Percentiles rank a stretch among this genome's conserved stretches.
Evolutionary conservation across 1,140 invertebrate species (phyloP).

Genomic region (Drosophila mojavensis): DNA sequence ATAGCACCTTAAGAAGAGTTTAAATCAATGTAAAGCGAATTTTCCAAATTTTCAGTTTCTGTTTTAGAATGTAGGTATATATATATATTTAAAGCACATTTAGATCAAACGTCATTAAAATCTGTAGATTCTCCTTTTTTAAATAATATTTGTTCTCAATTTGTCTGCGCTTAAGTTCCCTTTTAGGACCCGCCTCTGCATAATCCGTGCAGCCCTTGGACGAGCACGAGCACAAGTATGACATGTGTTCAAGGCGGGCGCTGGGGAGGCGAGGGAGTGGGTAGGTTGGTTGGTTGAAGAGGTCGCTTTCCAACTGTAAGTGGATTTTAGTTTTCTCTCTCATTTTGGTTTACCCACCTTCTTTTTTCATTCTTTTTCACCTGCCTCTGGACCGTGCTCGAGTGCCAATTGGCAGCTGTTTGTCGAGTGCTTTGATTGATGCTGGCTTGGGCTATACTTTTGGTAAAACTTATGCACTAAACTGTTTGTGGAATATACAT

Average conservation of each 20-base stretch:
- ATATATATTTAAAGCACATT: background rate
- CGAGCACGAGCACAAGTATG: constrained; percentile 13
- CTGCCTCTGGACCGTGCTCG: constrained; percentile 39
- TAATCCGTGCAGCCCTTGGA: background rate
- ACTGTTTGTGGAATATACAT: background rate
- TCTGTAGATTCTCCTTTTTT: background rate
- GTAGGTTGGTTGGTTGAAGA: background rate
- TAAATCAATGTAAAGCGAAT: constrained; percentile 23
- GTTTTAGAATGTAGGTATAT: background rate
- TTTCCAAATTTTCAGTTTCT: background rate
- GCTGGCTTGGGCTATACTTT: constrained; percentile 19
- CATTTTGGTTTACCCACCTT: background rate
- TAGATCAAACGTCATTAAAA: background rate
- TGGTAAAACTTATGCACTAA: constrained; percentile 47
- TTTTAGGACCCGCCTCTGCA: background rate
- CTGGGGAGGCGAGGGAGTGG: background rate
- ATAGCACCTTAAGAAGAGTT: constrained; percentile 62
- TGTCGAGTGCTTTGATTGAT: constrained; percentile 38
- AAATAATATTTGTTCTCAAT: background rate
- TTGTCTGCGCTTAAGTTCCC: background rate
- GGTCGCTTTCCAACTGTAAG: background rate
- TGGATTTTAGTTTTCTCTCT: constrained; percentile 16
- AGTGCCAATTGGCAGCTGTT: constrained; percentile 48
- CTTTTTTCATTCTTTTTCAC: constrained; percentile 17
- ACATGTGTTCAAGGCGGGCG: constrained; percentile 11